Percentiles rank a stretch among this genome's conserved stretches.
Conservation (phyloP, 2,888 invertebrate species). For the Polietes domitor region DNA sequence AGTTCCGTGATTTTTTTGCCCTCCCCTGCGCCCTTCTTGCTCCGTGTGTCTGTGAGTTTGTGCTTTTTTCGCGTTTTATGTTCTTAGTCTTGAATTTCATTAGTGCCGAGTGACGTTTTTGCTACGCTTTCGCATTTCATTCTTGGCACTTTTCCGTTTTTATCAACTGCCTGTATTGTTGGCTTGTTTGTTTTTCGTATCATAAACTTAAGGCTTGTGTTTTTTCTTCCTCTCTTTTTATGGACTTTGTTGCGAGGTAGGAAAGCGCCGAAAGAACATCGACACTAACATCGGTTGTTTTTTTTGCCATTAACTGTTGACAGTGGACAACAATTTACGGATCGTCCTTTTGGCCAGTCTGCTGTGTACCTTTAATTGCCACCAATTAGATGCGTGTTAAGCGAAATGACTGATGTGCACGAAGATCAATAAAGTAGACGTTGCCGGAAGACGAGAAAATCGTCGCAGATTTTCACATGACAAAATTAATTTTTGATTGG, state of each 20-base stretch:
- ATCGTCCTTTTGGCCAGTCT: background rate
- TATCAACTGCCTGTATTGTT: conserved; percentile 15
- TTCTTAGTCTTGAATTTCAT: conserved; percentile 50
- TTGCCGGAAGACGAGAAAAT: too few species aligned
- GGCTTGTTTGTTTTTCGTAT: conserved; percentile 15
- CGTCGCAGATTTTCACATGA: too few species aligned
- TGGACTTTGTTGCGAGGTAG: conserved; percentile 1
- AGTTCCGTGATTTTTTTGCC: conserved; percentile 1
- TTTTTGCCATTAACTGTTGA: too few species aligned
- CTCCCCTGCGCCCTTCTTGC: background rate
- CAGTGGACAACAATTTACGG: background rate
- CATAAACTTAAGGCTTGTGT: conserved; percentile 9
- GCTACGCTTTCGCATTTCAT: conserved; percentile 27
- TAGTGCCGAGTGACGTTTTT: conserved; percentile 20
- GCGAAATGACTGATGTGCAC: conserved; percentile 13
- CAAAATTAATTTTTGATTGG: too few species aligned
- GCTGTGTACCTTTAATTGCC: conserved; percentile 28
- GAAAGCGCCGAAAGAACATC: background rate
- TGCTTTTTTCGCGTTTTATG: conserved; percentile 24
- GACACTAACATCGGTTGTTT: background rate
- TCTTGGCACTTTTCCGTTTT: conserved; percentile 9
- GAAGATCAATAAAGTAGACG: conserved; percentile 6
- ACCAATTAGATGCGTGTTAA: conserved; percentile 16
- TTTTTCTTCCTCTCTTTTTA: background rate
- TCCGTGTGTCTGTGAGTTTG: background rate